phyloP scores from a whole-genome alignment of 2,113 vertebrate genomes.

The Heterochromis multidens region DNA sequence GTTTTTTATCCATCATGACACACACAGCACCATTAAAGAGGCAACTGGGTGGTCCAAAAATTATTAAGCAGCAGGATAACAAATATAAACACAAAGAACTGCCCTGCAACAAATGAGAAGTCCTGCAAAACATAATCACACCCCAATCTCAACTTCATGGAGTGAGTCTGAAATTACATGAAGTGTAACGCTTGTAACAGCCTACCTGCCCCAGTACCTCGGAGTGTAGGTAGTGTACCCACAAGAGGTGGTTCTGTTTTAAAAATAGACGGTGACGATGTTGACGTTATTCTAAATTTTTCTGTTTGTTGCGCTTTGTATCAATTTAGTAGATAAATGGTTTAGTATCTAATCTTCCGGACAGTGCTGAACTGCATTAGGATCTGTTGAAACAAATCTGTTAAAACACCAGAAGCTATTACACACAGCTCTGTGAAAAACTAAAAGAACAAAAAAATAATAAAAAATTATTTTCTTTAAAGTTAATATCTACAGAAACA shows the following conservation, averaged over 20 bases:
- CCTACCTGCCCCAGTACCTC: background rate
- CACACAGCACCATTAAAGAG: background rate
- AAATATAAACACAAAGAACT: background rate
- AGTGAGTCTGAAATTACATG: background rate
- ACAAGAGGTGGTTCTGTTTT: background rate
- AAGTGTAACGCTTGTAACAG: background rate
- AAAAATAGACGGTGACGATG: background rate
- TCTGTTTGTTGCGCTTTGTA: background rate
- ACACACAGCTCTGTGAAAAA: too few relatives aligned
- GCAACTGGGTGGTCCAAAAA: background rate
- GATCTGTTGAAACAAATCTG: background rate
- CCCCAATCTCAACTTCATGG: background rate
- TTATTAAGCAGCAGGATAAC: background rate
- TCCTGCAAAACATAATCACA: background rate
- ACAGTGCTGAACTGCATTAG: background rate
- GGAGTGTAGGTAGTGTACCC: background rate
- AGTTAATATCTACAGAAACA: too few relatives aligned
- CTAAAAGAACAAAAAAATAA: too few relatives aligned
- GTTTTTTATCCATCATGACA: background rate
- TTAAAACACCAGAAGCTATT: too few relatives aligned
- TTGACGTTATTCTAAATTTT: background rate
- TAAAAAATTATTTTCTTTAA: too few relatives aligned
- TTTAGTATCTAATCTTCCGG: background rate
- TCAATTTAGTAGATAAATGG: background rate
- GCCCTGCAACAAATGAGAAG: too few relatives aligned